Conservation (phyloP, 2,888 invertebrate genomes). For the Mayetiola destructor region DNA sequence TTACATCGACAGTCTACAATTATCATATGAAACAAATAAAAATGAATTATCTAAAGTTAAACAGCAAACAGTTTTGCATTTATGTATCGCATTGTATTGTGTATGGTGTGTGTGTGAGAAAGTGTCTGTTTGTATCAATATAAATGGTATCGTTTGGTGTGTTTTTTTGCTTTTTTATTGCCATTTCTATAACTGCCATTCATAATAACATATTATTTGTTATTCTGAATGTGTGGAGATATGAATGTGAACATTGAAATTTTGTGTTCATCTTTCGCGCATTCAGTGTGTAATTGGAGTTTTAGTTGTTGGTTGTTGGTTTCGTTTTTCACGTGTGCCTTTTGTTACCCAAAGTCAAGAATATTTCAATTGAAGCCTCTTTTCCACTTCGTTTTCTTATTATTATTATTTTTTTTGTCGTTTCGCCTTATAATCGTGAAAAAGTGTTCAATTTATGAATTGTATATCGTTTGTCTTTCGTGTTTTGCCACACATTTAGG, state of each 20-base stretch:
- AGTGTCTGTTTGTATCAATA: too few species aligned
- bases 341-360: too few species aligned
- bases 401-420: too few species aligned
- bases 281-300: too few species aligned
- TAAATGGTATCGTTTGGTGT: background rate
- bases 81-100: background rate
- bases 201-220: slow-evolving; percentile 12
- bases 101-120: too few species aligned
- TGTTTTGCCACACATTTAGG: background rate
- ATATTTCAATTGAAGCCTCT: too few species aligned
- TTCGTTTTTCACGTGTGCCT: too few species aligned
- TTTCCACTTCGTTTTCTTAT: too few species aligned
- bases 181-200: slow-evolving; percentile 12
- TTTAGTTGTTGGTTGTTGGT: too few species aligned
- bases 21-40: slow-evolving; percentile 11
- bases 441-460: slow-evolving; percentile 8
- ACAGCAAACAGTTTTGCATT: slow-evolving; percentile 10
- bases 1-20: slow-evolving; percentile 8
- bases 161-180: background rate
- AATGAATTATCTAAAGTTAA: slow-evolving; percentile 12
- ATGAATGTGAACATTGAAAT: too few species aligned
- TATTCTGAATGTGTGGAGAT: background rate
- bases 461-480: background rate
- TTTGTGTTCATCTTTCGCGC: background rate
- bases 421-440: too few species aligned